Conservation (phyloP, 2,888 invertebrate genomes). For the Sarcophaga subvicina region DNA sequence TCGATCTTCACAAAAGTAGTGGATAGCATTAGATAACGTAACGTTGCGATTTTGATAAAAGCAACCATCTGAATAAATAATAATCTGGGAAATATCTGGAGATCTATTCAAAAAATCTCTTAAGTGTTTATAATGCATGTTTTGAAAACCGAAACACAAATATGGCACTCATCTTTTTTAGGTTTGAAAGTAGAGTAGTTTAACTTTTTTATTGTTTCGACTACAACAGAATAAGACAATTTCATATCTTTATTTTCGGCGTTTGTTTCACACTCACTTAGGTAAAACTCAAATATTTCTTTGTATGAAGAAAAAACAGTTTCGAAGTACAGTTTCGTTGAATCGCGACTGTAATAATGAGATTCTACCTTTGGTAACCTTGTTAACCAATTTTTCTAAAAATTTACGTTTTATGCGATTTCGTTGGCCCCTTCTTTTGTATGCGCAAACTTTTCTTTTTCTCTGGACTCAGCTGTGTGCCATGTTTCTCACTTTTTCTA, state of each 20-base stretch:
- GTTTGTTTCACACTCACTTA: slow-evolving; percentile 36
- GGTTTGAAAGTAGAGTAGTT: slow-evolving; percentile 32
- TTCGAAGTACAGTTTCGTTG: slow-evolving; percentile 40
- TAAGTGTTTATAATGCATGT: too few relatives aligned
- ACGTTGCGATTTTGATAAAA: too few relatives aligned
- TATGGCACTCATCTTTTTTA: not conserved
- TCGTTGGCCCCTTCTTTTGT: slow-evolving; percentile 18
- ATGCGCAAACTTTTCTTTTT: too few relatives aligned
- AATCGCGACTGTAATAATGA: slow-evolving; percentile 39
- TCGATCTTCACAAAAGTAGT: too few relatives aligned
- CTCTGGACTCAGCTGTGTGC: too few relatives aligned
- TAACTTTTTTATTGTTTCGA: slow-evolving; percentile 36
- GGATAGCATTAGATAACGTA: too few relatives aligned
- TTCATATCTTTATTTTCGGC: slow-evolving; percentile 32
- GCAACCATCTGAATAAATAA: too few relatives aligned
- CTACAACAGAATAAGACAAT: slow-evolving; percentile 40
- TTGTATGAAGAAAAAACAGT: slow-evolving; percentile 40
- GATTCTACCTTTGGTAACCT: slow-evolving; percentile 38
- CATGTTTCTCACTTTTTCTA: too few relatives aligned
- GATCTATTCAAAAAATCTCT: too few relatives aligned
- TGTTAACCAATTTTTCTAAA: slow-evolving; percentile 40
- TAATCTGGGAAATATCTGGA: too few relatives aligned
- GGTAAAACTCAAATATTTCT: slow-evolving; percentile 29
- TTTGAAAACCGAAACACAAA: too few relatives aligned
- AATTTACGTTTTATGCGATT: slow-evolving; percentile 29